Evolutionary conservation across 2,888 invertebrate genomes (phyloP).

Genomic region (Oscheius sp.): DNA sequence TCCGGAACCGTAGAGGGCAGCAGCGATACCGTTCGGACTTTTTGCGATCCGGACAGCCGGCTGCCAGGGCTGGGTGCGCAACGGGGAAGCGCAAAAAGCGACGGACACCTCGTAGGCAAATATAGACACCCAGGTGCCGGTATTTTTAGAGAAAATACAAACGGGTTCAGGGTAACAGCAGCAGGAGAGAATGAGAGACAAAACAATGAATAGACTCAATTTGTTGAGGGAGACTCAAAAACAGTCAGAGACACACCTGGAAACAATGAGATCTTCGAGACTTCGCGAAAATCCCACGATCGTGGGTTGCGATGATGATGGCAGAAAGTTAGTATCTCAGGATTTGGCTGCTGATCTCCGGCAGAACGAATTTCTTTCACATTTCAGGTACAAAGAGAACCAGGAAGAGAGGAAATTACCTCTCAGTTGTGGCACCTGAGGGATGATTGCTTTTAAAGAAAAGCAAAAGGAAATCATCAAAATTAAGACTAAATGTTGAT

Average conservation of each 20-base stretch:
- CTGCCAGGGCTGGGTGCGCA: neutral
- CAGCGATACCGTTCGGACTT: neutral
- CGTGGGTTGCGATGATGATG: too few relatives aligned
- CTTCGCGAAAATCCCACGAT: neutral
- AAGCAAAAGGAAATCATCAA: too few relatives aligned
- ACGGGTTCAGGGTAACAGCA: neutral
- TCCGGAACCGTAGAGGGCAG: neutral
- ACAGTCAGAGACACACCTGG: neutral
- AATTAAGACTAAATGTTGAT: too few relatives aligned
- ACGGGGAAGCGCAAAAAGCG: constrained; percentile 16
- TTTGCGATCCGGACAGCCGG: constrained; percentile 6
- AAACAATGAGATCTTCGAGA: neutral
- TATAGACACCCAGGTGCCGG: neutral
- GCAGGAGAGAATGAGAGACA: neutral
- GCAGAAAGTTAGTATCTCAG: too few relatives aligned
- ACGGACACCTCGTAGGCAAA: constrained; percentile 24
- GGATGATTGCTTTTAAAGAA: too few relatives aligned
- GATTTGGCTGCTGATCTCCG: too few relatives aligned
- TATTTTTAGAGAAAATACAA: constrained; percentile 14
- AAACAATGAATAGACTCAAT: constrained; percentile 3
- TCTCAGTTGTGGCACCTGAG: too few relatives aligned
- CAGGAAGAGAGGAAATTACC: too few relatives aligned
- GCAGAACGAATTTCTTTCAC: too few relatives aligned
- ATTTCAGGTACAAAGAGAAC: too few relatives aligned
- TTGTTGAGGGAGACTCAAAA: neutral